Percentiles rank a stretch among this genome's conserved stretches.
Conservation (phyloP, 2,888 invertebrate genomes). For the Corbicula japonica region DNA sequence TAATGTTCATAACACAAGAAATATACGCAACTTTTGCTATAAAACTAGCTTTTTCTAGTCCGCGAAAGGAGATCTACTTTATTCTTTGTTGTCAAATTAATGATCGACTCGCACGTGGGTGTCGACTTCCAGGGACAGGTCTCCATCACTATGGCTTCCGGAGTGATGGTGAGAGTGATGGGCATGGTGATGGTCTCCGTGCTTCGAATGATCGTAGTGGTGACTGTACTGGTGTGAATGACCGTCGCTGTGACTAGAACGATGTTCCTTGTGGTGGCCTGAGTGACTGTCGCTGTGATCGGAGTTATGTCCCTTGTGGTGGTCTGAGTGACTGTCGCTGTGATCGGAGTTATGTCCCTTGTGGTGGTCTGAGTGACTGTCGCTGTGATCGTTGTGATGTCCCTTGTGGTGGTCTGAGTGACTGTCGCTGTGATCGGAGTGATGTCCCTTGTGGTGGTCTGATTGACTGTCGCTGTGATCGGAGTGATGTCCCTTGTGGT, state of each 20-base stretch:
- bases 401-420: slow-evolving; percentile 11
- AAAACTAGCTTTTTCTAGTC: not conserved
- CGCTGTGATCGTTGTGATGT: not conserved
- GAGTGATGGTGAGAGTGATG: not conserved
- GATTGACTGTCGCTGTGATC: slow-evolving; percentile 1
- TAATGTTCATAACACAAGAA: not conserved
- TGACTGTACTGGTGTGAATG: slow-evolving; percentile 3
- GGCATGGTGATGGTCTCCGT: not conserved
- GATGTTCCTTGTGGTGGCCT: slow-evolving; percentile 5
- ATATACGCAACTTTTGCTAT: not conserved
- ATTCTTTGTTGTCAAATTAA: no score
- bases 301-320: slow-evolving; percentile 3
- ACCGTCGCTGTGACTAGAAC: slow-evolving; percentile 12
- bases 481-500: not conserved
- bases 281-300: slow-evolving; percentile 3
- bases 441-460: not conserved
- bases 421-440: not conserved
- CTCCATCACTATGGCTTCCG: not conserved
- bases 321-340: not conserved
- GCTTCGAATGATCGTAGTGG: not conserved
- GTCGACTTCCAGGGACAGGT: slow-evolving; percentile 13
- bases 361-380: not conserved
- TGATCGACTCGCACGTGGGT: not conserved
- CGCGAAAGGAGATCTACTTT: no score
- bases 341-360: not conserved